Evolutionary conservation across 2,888 invertebrate genomes (phyloP), one percentile per base, ranked within the genome.

Genomic region (Aphidius colemani): DNA sequence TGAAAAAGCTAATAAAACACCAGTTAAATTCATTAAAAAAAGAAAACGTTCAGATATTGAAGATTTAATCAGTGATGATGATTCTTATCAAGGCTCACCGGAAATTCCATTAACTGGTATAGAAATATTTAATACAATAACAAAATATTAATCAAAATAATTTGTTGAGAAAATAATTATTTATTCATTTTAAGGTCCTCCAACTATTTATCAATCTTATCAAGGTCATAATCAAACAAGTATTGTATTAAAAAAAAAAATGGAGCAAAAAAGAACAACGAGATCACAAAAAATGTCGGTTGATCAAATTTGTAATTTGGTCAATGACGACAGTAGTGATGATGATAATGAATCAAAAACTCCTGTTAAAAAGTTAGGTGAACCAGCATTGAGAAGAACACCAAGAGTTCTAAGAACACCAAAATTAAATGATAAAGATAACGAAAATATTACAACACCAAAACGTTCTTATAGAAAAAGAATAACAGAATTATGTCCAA

Each of bases 211-310:
- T 55, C 69, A 68, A 50, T 62, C 71, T 9, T 62, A 39, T 44
- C 46, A 71, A 10, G 39, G 41, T 6, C 44, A 69, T 7, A 68
- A 66, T 9, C 30, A 3, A 30, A 56, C 69, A 8, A 58, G 59
- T 48, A 53, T 68, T 10, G 55, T 73, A 7, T 9, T 73, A 13
- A 70, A 68, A 66, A 63, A 63, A 56, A 64, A 70, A 7, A 69
- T 72, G 67, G 67, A 44, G 62, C 59, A 58, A 43, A 56, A 61
- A 9, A 57, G 39, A 39, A 13, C 30, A 13, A 10, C 39, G 18
- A 65, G 57, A 63, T 6, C 53, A 0, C 55, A 65, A 61, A 69
- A 66, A 64, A 65, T 63, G 44, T 59, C 59, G 7, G 67, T 67
- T 6, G 39, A 18, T 8, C 64, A 63, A 40, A 67, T 68, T 53